phyloP scores from a whole-genome alignment of 2,888 invertebrate species.

The Chelonus formosanus region DNA sequence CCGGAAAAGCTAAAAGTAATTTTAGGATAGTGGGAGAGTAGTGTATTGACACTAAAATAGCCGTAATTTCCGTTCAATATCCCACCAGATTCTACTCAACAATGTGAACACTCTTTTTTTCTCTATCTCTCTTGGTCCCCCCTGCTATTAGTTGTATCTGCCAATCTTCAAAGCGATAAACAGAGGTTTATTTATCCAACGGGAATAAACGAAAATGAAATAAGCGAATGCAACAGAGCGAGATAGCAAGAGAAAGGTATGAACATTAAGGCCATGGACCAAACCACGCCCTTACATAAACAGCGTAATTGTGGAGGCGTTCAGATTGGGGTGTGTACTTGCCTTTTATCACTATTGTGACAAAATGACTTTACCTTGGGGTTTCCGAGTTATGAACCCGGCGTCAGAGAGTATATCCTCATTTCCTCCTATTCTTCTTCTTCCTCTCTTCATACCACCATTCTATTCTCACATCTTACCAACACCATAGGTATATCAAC shows the following conservation, averaged over 20 bases:
- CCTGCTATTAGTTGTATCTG: slow-evolving; percentile 47
- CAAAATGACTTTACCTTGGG: slow-evolving; percentile 50
- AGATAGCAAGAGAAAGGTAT: slow-evolving; percentile 15
- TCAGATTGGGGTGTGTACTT: slow-evolving; percentile 30
- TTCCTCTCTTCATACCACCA: slow-evolving; percentile 7
- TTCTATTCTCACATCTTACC: slow-evolving; percentile 20
- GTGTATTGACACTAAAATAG: not conserved
- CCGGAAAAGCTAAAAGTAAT: too few species aligned
- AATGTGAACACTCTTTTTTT: slow-evolving; percentile 14
- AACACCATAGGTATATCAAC: slow-evolving; percentile 31
- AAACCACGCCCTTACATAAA: slow-evolving; percentile 63
- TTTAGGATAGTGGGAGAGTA: not conserved
- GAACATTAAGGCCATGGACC: slow-evolving; percentile 51
- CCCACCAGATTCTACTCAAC: not conserved
- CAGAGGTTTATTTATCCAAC: slow-evolving; percentile 47
- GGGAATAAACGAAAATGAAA: slow-evolving; percentile 17
- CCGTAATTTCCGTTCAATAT: slow-evolving; percentile 13
- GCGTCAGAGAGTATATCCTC: slow-evolving; percentile 17
- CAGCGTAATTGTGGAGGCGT: slow-evolving; percentile 64
- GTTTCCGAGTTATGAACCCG: slow-evolving; percentile 29
- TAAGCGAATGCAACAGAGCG: slow-evolving; percentile 9
- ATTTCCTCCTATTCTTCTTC: slow-evolving; percentile 1
- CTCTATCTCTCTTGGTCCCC: not conserved
- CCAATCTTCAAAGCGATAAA: slow-evolving; percentile 52
- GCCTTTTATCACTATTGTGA: slow-evolving; percentile 57